A percentile compares a stretch with the other conserved stretches of the same genome.
These are phyloP conservation scores for Arbacia lixula DNA, from an alignment of 53 echinoderm and acorn worm genomes.

Conservation along the genomic window DNA sequence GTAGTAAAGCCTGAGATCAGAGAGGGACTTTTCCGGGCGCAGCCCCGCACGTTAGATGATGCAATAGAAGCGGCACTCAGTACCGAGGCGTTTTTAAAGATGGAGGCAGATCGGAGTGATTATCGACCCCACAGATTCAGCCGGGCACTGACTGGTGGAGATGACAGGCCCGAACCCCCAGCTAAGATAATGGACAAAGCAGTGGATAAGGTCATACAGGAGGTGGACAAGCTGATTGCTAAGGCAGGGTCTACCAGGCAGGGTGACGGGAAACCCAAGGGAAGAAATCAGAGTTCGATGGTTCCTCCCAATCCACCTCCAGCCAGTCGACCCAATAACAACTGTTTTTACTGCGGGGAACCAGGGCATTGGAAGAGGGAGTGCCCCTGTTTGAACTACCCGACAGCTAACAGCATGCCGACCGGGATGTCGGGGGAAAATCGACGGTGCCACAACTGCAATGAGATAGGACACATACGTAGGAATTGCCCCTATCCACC, in stretches of 20 bases:
- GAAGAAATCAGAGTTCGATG: no score
- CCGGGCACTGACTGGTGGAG: no score
- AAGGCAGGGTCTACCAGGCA: not conserved
- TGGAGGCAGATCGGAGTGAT: conserved; percentile 20
- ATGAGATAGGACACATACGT: no score
- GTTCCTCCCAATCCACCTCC: no score
- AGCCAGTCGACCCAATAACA: no score
- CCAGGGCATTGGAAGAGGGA: no score
- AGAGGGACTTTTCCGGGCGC: conserved; percentile 47
- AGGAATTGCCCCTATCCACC: no score
- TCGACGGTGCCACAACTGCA: no score
- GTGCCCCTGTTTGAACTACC: no score
- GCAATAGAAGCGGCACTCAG: conserved; percentile 38
- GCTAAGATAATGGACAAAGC: not conserved
- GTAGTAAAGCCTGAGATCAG: conserved; percentile 48
- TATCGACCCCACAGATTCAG: not conserved
- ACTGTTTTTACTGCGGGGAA: no score
- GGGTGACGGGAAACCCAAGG: not conserved
- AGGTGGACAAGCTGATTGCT: not conserved
- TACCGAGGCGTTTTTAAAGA: conserved; percentile 27
- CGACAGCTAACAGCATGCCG: no score
- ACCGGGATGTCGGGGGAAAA: no score
- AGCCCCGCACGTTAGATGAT: conserved; percentile 32
- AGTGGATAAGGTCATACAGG: not conserved
- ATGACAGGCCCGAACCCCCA: not conserved